Evolutionary conservation across 2,888 invertebrate species (phyloP).

Genomic region (Ophion slaviceki): DNA sequence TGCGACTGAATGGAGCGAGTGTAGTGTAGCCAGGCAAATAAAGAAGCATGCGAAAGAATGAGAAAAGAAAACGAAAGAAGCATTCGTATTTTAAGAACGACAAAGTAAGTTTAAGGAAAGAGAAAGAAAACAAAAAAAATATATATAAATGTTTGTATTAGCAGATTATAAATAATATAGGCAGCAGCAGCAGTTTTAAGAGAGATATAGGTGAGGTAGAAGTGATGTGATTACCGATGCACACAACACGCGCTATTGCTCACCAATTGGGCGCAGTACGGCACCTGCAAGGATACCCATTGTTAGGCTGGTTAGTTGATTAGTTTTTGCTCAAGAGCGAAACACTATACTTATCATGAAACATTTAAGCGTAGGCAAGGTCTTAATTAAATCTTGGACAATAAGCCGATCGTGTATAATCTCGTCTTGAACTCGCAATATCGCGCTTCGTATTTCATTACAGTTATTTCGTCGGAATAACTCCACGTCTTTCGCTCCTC

Average conservation of each 20-base stretch:
- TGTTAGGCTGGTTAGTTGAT: slow-evolving; percentile 82
- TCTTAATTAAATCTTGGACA: slow-evolving; percentile 43
- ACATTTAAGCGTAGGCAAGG: slow-evolving; percentile 46
- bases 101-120: slow-evolving; percentile 60
- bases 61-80: slow-evolving; percentile 29
- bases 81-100: slow-evolving; percentile 57
- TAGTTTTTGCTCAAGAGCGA: slow-evolving; percentile 64
- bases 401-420: slow-evolving; percentile 41
- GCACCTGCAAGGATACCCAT: slow-evolving; percentile 89
- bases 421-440: slow-evolving; percentile 35
- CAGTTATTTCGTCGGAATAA: slow-evolving; percentile 34
- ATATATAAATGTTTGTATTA: slow-evolving; percentile 26
- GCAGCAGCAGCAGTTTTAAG: slow-evolving; percentile 73
- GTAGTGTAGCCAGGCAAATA: slow-evolving; percentile 24
- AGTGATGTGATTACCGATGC: slow-evolving; percentile 96
- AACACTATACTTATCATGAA: slow-evolving; percentile 44
- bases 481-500: slow-evolving; percentile 31
- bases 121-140: slow-evolving; percentile 21
- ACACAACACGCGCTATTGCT: slow-evolving; percentile 98
- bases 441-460: slow-evolving; percentile 15
- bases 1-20: slow-evolving; percentile 8
- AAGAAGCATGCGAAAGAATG: slow-evolving; percentile 28
- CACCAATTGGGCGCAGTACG: slow-evolving; percentile 97
- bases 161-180: slow-evolving; percentile 56
- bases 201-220: slow-evolving; percentile 85